Evolutionary conservation across 2,888 invertebrate genomes (phyloP).

Genomic region (Pemphredon lugubris): DNA sequence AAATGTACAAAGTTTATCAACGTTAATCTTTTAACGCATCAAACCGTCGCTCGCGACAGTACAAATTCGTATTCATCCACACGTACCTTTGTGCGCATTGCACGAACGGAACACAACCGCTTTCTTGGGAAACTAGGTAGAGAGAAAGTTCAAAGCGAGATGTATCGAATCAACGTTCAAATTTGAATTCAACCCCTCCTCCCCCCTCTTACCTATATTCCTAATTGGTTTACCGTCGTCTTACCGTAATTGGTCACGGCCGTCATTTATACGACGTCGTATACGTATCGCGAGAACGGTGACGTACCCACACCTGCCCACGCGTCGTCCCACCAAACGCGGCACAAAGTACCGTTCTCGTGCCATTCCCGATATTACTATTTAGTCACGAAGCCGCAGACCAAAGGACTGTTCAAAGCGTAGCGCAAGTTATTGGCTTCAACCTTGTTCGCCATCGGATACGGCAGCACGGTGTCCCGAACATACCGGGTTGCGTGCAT

Average conservation of each 20-base stretch:
- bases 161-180: not conserved
- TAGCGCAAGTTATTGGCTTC: constrained; percentile 65
- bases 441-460: constrained; percentile 48
- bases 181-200: not conserved
- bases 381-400: constrained; percentile 67
- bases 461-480: constrained; percentile 41
- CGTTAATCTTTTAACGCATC: not conserved
- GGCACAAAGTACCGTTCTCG: constrained; percentile 4
- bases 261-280: not conserved
- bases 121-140: not conserved
- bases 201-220: not conserved
- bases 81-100: no score
- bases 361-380: constrained; percentile 68
- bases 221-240: constrained; percentile 11
- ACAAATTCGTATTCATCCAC: no score
- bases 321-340: constrained; percentile 14
- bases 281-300: not conserved
- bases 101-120: no score
- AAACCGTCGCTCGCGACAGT: constrained; percentile 48
- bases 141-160: not conserved
- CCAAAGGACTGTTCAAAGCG: constrained; percentile 63
- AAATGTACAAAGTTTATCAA: not conserved
- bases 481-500: constrained; percentile 45
- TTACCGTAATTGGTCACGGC: not conserved
- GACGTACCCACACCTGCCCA: not conserved